These are phyloP conservation scores for Nemurella pictetii DNA, from an alignment of 2,888 invertebrate genomes.

Conservation along the genomic window DNA sequence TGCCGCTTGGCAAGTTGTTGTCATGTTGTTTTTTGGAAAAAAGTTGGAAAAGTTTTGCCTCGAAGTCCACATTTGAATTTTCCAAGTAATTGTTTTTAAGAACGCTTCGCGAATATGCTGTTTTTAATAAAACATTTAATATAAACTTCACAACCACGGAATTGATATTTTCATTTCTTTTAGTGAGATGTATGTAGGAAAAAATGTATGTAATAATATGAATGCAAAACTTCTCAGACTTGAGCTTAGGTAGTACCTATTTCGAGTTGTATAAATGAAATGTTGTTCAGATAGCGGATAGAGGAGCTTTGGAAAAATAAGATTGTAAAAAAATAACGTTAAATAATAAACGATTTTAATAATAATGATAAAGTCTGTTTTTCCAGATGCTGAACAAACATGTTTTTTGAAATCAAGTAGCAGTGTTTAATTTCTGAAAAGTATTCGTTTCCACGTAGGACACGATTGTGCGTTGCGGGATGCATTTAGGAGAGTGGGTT, in stretches of 20 bases:
- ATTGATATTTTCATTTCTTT: neutral
- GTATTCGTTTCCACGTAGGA: too few species aligned
- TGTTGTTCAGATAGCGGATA: neutral
- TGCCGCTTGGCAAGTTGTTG: neutral
- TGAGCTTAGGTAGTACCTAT: neutral
- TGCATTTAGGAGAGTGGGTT: too few species aligned
- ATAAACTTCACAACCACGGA: neutral
- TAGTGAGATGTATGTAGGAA: neutral
- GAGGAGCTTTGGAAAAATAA: neutral
- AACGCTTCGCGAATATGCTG: neutral
- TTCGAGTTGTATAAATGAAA: neutral
- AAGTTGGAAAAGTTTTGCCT: neutral
- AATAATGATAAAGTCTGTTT: too few species aligned
- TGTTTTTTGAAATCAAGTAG: too few species aligned
- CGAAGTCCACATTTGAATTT: neutral
- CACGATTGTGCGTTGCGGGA: too few species aligned
- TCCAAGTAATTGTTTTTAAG: neutral
- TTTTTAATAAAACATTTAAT: neutral
- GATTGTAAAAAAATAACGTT: neutral
- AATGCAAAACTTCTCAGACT: neutral
- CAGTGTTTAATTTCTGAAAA: too few species aligned
- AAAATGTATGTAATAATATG: neutral
- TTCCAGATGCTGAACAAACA: too few species aligned
- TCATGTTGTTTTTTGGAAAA: neutral
- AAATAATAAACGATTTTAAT: neutral